A percentile compares a stretch with the other conserved stretches of the same genome.
These are phyloP conservation scores for Tyria jacobaeae DNA, from an alignment of 2,888 invertebrate genomes.

Conservation along the genomic window DNA sequence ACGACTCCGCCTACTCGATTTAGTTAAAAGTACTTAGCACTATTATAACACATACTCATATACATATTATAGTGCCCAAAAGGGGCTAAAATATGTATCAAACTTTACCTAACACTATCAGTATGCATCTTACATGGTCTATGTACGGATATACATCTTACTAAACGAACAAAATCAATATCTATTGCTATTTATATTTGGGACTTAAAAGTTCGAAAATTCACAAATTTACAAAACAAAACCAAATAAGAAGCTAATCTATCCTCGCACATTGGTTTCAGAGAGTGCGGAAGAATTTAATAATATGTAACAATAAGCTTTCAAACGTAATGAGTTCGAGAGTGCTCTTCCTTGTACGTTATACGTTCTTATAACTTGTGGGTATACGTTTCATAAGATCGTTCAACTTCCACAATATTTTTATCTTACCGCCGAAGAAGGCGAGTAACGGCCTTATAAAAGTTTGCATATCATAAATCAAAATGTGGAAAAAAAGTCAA, in stretches of 20 bases:
- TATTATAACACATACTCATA: no score
- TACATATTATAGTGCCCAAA: neutral
- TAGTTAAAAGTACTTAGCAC: no score
- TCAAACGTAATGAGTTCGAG: conserved; percentile 62
- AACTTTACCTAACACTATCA: no score
- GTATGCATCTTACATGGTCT: neutral
- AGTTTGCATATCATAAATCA: conserved; percentile 32
- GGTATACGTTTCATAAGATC: conserved; percentile 37
- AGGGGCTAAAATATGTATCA: no score
- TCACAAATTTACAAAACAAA: conserved; percentile 21
- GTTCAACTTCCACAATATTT: conserved; percentile 49
- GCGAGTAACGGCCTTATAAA: conserved; percentile 17
- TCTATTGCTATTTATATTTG: neutral
- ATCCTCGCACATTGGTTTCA: conserved; percentile 36
- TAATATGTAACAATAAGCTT: conserved; percentile 58
- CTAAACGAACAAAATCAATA: neutral
- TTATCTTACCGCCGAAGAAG: conserved; percentile 35
- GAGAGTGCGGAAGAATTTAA: conserved; percentile 46
- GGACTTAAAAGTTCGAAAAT: no score
- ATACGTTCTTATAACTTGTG: conserved; percentile 7
- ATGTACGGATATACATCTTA: neutral
- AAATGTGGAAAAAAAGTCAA: conserved; percentile 10
- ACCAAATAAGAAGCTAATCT: conserved; percentile 23
- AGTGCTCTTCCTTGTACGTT: conserved; percentile 62
- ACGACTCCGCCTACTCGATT: no score